These are phyloP conservation scores for Cyprinodon variegatus DNA, from an alignment of 2,113 vertebrate species.

Conservation along the genomic window DNA sequence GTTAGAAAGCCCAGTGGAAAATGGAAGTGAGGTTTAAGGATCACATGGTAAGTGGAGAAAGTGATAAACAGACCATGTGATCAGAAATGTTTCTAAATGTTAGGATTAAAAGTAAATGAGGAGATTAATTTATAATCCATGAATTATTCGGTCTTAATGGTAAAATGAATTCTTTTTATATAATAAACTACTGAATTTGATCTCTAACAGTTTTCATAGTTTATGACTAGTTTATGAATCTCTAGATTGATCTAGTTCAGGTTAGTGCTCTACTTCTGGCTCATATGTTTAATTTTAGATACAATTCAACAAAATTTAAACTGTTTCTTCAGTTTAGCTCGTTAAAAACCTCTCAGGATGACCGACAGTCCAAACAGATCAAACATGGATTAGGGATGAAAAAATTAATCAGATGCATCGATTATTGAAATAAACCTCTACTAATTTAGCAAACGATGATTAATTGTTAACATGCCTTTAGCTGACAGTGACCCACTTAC, in stretches of 20 bases:
- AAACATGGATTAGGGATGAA: no score
- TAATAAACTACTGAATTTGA: not conserved
- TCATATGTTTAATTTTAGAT: no score
- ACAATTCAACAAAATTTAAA: no score
- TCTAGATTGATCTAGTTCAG: not conserved
- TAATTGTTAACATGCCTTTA: no score
- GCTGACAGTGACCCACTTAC: no score
- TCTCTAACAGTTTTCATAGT: not conserved
- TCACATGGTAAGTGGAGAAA: slow-evolving; percentile 71
- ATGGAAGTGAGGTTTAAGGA: slow-evolving; percentile 83
- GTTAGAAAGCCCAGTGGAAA: slow-evolving; percentile 47
- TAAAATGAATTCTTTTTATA: not conserved
- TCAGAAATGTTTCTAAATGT: not conserved
- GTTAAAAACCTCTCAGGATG: no score
- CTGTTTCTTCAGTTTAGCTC: no score
- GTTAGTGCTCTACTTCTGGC: not conserved
- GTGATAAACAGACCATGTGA: slow-evolving; percentile 3
- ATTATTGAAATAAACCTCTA: no score
- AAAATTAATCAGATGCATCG: no score
- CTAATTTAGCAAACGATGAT: no score
- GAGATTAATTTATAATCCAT: not conserved
- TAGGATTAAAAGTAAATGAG: slow-evolving; percentile 6
- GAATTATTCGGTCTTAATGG: not conserved
- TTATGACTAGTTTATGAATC: no score
- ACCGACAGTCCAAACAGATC: no score